These are phyloP conservation scores for Eristalis arbustorum DNA, from an alignment of 2,888 invertebrate genomes.

Conservation along the genomic window DNA sequence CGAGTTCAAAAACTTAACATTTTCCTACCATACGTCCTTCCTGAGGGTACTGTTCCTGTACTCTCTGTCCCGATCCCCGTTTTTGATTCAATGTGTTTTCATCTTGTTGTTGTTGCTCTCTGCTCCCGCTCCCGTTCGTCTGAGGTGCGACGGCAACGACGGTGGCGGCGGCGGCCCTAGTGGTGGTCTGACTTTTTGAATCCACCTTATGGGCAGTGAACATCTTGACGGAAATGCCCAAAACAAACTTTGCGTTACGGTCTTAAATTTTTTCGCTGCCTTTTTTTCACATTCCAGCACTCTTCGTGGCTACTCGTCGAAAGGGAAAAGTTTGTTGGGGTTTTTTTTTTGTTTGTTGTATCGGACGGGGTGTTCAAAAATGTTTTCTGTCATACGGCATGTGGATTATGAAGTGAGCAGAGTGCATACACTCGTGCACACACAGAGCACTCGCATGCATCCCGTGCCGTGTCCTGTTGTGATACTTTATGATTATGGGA, in stretches of 20 bases:
- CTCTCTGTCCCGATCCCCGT: background rate
- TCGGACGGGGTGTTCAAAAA: constrained; percentile 22
- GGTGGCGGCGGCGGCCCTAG: background rate
- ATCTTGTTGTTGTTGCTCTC: background rate
- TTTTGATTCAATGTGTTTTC: too few relatives aligned
- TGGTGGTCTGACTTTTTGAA: constrained; percentile 61
- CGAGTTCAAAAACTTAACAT: constrained; percentile 58
- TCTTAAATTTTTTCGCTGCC: background rate
- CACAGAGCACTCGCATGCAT: background rate
- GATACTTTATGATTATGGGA: constrained; percentile 69
- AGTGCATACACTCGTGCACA: constrained; percentile 12
- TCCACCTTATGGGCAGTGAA: constrained; percentile 66
- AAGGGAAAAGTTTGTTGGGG: constrained; percentile 36
- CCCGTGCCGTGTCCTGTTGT: constrained; percentile 45
- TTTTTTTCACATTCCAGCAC: constrained; percentile 1
- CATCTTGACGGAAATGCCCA: constrained; percentile 69
- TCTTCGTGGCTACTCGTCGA: constrained; percentile 37
- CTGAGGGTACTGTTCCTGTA: constrained; percentile 43
- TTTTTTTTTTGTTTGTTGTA: background rate
- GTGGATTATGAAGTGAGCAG: constrained; percentile 57
- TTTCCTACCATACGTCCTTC: constrained; percentile 53
- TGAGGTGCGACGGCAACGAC: background rate
- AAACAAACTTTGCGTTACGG: constrained; percentile 60
- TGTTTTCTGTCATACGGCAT: constrained; percentile 53
- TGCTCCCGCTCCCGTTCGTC: background rate